Evolutionary conservation across 1,140 invertebrate species (phyloP), one percentile per base, ranked within the genome.

Genomic region (Goniozus legneri): DNA sequence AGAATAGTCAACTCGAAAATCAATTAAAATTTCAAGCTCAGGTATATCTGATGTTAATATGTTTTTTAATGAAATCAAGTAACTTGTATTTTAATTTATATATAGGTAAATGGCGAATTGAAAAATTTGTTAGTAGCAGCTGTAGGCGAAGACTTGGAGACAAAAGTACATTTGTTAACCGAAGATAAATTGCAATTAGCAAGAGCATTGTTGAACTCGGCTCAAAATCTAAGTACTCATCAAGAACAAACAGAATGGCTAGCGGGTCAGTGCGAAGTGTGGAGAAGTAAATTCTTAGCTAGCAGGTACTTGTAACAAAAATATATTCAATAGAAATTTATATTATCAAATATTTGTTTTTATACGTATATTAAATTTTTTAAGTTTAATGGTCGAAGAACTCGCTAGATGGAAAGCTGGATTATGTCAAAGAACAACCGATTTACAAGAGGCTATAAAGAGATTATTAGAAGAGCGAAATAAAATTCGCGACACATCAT

Each of bases 201-300:
- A 0, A 78, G 86, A 56, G 90, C 93, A 30, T 76, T 97, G 30
- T 73, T 92, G 1, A 89, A 86, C 58, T 94, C 90, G 33, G 86
- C 89, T 8, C 84, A 92, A 71, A 84, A 89, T 69, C 76, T 94
- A 31, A 86, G 84, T 35, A 87, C 88, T 1, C 91, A 94, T 73
- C 89, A 91, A 69, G 92, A 96, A 71, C 89, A 95, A 77, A 88
- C 91, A 2, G 93, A 96, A 68, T 91, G 88, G 80, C 73, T 96
- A 16, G 89, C 90, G 18, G 91, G 92, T 2, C 91, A 95, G 62
- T 93, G 91, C 72, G 92, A 97, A 78, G 91, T 96, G 43, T 96
- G 92, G 92, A 83, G 92, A 50, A 95, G 91, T 61, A 96, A 96
- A 83, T 97, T 93, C 75, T 76, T 96, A 56, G 92, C 92, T 16